Percentiles rank a stretch among this genome's conserved stretches.
These are phyloP conservation scores for Leptopilina myrica DNA, from an alignment of 2,888 invertebrate species.

Conservation along the genomic window DNA sequence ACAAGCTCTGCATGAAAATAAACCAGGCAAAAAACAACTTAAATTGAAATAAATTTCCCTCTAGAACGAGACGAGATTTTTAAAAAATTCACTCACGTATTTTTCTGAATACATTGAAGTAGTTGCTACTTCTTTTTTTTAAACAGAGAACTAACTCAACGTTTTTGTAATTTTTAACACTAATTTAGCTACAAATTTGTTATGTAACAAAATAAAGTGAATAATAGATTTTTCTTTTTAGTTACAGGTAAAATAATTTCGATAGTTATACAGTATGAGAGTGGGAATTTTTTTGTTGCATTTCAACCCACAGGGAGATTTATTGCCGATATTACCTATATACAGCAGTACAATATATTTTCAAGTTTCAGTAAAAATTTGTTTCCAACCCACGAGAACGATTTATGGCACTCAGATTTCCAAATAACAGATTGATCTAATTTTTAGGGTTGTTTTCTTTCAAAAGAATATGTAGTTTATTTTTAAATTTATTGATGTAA, in stretches of 20 bases:
- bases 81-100: no score
- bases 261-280: neutral
- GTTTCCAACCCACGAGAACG: neutral
- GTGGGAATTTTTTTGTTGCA: neutral
- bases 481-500: no score
- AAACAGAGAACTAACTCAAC: no score
- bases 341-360: neutral
- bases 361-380: constrained; percentile 4
- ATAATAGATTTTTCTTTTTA: neutral
- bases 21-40: neutral
- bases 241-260: neutral
- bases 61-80: neutral
- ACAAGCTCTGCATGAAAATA: constrained; percentile 1
- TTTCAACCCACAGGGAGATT: neutral
- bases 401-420: constrained; percentile 2
- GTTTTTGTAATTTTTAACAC: no score
- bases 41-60: constrained; percentile 4
- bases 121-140: no score
- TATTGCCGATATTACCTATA: neutral
- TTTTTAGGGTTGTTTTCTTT: constrained; percentile 2
- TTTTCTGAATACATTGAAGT: no score
- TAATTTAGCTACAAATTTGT: no score
- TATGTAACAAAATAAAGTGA: no score
- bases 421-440: constrained; percentile 15
- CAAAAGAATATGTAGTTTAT: neutral